Conservation (phyloP, 35 echinoderm and acorn worm species). For the Ptychodera flava region DNA sequence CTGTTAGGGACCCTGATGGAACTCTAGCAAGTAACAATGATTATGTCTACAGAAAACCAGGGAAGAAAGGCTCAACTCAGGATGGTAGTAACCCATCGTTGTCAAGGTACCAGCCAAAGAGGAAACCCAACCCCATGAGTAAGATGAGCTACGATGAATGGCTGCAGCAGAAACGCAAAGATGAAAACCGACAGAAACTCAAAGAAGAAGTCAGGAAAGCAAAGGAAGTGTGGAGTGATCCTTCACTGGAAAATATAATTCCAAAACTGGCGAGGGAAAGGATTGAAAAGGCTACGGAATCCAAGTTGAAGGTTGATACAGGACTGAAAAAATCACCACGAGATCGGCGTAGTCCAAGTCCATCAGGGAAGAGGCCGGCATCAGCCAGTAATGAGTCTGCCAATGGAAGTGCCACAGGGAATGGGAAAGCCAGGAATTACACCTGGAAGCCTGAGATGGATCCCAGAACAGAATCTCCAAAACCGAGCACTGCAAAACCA, state of each 20-base stretch:
- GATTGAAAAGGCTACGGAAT: slow-evolving; percentile 24
- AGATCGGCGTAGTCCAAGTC: not conserved
- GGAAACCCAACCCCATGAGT: slow-evolving; percentile 28
- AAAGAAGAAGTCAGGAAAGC: slow-evolving; percentile 9
- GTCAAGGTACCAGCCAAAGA: not conserved
- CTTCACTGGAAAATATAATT: slow-evolving; percentile 28
- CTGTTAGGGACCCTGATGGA: not conserved
- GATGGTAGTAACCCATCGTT: slow-evolving; percentile 9
- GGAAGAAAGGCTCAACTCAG: not conserved
- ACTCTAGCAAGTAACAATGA: not conserved
- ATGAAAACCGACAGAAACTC: slow-evolving; percentile 34
- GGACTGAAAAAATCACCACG: slow-evolving; percentile 4
- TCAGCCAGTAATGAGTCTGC: not conserved
- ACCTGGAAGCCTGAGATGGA: too few species aligned
- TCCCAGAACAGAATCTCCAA: not conserved
- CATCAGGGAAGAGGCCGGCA: not conserved
- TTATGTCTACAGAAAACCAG: not conserved
- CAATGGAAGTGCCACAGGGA: not conserved
- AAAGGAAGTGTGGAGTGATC: slow-evolving; percentile 11
- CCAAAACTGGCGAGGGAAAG: slow-evolving; percentile 26
- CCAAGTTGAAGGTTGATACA: slow-evolving; percentile 18
- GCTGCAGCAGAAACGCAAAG: slow-evolving; percentile 34
- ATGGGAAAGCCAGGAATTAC: too few species aligned
- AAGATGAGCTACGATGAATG: slow-evolving; percentile 46
- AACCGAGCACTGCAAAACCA: not conserved